Evolutionary conservation across 2,797 vertebrate species (phyloP).

Genomic region (Platyrinchus mystaceus): DNA sequence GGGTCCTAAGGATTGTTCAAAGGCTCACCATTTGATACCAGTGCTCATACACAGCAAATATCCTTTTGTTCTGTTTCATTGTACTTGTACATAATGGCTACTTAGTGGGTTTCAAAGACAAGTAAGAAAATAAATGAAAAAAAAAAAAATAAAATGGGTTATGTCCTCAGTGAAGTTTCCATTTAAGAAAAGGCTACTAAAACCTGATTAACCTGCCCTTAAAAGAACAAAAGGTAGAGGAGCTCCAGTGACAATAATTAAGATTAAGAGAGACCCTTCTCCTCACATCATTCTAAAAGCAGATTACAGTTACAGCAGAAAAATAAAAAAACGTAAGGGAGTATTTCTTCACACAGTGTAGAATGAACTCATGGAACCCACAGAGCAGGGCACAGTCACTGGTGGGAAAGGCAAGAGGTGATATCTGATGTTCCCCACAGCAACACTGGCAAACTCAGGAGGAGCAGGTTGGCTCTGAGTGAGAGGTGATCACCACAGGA

Average conservation of each 20-base stretch:
- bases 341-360: neutral
- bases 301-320: neutral
- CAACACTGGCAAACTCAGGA: neutral
- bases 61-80: neutral
- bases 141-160: neutral
- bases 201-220: neutral
- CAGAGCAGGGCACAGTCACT: neutral
- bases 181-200: constrained; percentile 13
- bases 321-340: neutral
- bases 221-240: neutral
- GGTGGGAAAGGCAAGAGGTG: neutral
- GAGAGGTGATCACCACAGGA: neutral
- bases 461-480: neutral
- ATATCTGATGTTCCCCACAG: neutral
- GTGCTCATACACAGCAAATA: neutral
- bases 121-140: constrained; percentile 5
- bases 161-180: neutral
- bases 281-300: neutral
- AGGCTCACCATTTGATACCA: neutral
- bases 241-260: neutral
- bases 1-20: neutral
- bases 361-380: neutral
- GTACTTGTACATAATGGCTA: neutral
- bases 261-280: neutral
- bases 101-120: constrained; percentile 3